A percentile compares a stretch with the other conserved stretches of the same genome.
Evolutionary conservation across 92 coral and sea anemone species (phyloP).

Genomic region (Heliopora coerulea): DNA sequence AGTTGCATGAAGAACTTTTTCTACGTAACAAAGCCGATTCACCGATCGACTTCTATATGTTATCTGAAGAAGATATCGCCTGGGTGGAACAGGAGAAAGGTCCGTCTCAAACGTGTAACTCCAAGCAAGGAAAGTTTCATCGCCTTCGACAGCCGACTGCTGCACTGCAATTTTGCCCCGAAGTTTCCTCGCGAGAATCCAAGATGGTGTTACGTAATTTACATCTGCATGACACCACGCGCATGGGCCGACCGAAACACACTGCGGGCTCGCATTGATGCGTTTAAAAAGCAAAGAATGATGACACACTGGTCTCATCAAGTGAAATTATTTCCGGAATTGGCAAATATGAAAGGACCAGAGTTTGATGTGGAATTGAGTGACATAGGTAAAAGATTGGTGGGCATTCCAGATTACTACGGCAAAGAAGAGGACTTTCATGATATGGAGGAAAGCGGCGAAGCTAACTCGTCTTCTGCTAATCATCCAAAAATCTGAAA

Average conservation of each 20-base stretch:
- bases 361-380: conserved; percentile 9
- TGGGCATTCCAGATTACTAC: conserved; percentile 24
- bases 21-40: conserved; percentile 8
- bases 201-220: conserved; percentile 33
- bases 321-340: conserved; percentile 29
- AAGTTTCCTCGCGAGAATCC: conserved; percentile 9
- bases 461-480: neutral
- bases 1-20: conserved; percentile 23
- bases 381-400: conserved; percentile 22
- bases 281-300: conserved; percentile 32
- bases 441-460: neutral
- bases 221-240: conserved; percentile 36
- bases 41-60: neutral
- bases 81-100: conserved; percentile 38
- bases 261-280: conserved; percentile 16
- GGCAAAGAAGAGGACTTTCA: conserved; percentile 14
- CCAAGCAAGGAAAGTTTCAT: conserved; percentile 24
- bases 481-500: too few species aligned
- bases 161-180: conserved; percentile 20
- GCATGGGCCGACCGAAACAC: conserved; percentile 34
- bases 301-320: conserved; percentile 43
- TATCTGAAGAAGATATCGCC: conserved; percentile 20
- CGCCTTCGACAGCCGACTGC: conserved; percentile 32
- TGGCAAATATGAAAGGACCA: neutral
- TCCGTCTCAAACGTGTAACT: neutral